Percentiles rank a stretch among this genome's conserved stretches.
phyloP scores from a whole-genome alignment of 1,140 invertebrate species.

The Trissolcus basalis region DNA sequence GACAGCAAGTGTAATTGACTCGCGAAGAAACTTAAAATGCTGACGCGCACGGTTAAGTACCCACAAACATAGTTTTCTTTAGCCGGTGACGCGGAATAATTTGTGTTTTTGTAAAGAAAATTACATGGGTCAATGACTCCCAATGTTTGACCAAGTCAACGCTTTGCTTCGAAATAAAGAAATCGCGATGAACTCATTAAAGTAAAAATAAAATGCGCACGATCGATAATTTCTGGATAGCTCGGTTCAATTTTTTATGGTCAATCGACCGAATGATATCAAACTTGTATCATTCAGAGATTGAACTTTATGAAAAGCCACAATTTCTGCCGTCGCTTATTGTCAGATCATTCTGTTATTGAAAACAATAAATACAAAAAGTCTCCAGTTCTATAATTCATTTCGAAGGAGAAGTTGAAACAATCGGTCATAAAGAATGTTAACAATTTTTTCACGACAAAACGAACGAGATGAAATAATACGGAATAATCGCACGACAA shows the following conservation, averaged over 20 bases:
- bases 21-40: constrained; percentile 15
- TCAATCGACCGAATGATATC: neutral
- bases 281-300: no score
- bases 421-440: no score
- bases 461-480: constrained; percentile 2
- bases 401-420: no score
- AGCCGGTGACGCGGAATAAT: constrained; percentile 37
- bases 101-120: constrained; percentile 48
- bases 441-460: neutral
- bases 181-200: constrained; percentile 12
- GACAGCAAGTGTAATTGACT: constrained; percentile 18
- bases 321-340: no score
- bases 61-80: constrained; percentile 45
- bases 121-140: constrained; percentile 30
- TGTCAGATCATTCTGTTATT: no score
- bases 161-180: constrained; percentile 21
- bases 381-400: no score
- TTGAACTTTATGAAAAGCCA: neutral
- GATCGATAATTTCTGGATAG: constrained; percentile 2
- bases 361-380: no score
- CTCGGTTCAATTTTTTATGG: neutral
- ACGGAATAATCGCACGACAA: no score
- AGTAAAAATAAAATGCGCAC: constrained; percentile 9
- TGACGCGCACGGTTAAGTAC: constrained; percentile 23
- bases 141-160: constrained; percentile 9